Conservation (phyloP, 2,113 vertebrate genomes). For the Thamnaconus septentrionalis region DNA sequence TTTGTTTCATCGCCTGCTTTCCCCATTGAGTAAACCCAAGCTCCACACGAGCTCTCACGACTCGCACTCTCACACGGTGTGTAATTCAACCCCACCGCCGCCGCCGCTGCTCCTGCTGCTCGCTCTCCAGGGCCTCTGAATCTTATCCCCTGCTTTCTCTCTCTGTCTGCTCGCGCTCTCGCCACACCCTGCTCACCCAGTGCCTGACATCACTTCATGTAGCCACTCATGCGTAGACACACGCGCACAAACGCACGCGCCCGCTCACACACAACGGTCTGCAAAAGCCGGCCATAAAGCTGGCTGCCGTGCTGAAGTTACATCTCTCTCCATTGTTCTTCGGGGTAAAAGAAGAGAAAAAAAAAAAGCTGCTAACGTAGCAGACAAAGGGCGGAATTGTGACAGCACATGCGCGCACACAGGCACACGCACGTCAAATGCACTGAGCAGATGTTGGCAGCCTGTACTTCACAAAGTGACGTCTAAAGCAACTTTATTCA, state of each 20-base stretch:
- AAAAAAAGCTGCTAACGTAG: slow-evolving; percentile 61
- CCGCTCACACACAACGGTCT: slow-evolving; percentile 12
- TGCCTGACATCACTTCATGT: slow-evolving; percentile 68
- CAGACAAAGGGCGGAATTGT: slow-evolving; percentile 74
- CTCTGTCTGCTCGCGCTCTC: slow-evolving; percentile 22
- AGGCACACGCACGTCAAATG: slow-evolving; percentile 3
- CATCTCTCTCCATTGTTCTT: slow-evolving; percentile 68
- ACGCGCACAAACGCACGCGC: slow-evolving; percentile 15
- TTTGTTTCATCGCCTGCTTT: slow-evolving; percentile 9
- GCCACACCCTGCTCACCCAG: slow-evolving; percentile 58
- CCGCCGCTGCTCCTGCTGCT: slow-evolving; percentile 25
- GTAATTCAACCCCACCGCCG: slow-evolving; percentile 66
- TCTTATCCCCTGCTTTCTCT: slow-evolving; percentile 14
- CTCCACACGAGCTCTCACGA: slow-evolving; percentile 32
- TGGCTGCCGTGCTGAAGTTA: slow-evolving; percentile 44
- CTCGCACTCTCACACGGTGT: slow-evolving; percentile 41
- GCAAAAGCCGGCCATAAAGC: slow-evolving; percentile 46
- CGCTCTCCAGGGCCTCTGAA: slow-evolving; percentile 52
- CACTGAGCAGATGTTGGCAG: not conserved
- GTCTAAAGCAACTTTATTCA: too few species aligned
- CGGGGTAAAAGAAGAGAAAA: slow-evolving; percentile 28
- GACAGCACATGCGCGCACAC: slow-evolving; percentile 26
- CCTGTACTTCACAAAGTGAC: too few species aligned
- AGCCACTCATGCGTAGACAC: slow-evolving; percentile 35
- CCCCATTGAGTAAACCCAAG: slow-evolving; percentile 26